Percentiles rank a stretch among this genome's conserved stretches.
These are phyloP conservation scores for Cataglyphis rosenhaueri DNA, from an alignment of 2,888 invertebrate genomes.

Conservation along the genomic window DNA sequence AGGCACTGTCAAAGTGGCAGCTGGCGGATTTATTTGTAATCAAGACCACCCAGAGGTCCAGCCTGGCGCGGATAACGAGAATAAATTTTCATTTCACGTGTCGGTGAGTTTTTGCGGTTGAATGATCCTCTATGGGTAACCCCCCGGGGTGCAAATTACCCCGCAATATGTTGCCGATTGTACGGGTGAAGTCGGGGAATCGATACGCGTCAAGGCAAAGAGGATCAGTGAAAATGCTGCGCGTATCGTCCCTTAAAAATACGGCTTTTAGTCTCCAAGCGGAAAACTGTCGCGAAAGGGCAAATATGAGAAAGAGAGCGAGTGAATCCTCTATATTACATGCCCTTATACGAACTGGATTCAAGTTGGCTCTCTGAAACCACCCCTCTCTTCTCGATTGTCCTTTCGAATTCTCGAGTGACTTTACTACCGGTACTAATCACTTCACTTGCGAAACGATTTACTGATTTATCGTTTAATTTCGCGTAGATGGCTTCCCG, in stretches of 20 bases:
- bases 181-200: constrained; percentile 77
- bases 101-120: constrained; percentile 78
- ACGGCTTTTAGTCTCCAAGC: constrained; percentile 42
- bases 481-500: constrained; percentile 70
- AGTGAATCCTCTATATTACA: constrained; percentile 1
- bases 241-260: constrained; percentile 53
- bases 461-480: constrained; percentile 76
- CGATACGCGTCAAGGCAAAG: constrained; percentile 63
- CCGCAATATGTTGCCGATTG: constrained; percentile 83
- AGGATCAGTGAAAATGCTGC: constrained; percentile 36
- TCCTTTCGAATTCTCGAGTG: constrained; percentile 44
- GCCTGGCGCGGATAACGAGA: constrained; percentile 54
- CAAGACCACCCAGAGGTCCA: constrained; percentile 55
- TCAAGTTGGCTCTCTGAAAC: constrained; percentile 49
- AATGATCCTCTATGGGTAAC: constrained; percentile 75
- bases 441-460: constrained; percentile 73
- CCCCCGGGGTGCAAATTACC: constrained; percentile 78
- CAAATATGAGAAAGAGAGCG: constrained; percentile 33
- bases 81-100: constrained; percentile 83
- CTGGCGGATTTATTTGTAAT: constrained; percentile 64
- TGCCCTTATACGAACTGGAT: constrained; percentile 49
- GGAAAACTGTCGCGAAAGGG: constrained; percentile 17
- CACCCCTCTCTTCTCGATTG: constrained; percentile 42
- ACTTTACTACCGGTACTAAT: constrained; percentile 74
- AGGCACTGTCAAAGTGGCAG: constrained; percentile 51